Evolutionary conservation across 2,797 vertebrate genomes (phyloP), one percentile per base, ranked within the genome.

Genomic region (Distichodus sexfasciatus): DNA sequence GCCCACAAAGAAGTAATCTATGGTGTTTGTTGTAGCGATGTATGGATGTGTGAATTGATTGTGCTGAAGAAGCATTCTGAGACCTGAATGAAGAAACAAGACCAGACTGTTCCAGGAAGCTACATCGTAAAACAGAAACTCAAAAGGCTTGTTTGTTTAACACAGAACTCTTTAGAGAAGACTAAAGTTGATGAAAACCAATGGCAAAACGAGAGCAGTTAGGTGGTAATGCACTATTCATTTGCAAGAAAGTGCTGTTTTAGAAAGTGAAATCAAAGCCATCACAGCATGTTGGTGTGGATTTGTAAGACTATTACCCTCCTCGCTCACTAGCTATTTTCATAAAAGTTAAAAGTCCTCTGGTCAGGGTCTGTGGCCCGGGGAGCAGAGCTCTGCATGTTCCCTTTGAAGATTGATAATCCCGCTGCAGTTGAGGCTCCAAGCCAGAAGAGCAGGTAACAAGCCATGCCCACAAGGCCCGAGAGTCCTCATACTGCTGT

Each of bases 341-440:
- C 60, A 72, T 75, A 67, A 77, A 78, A 67, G 33, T 74, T 63
- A 63, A 75, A 43, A 47, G 38, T 43, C 77, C 68, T 66, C 60
- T 63, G 50, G 61, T 72, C 71, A 62, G 51, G 19, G 71, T n/a
- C 48, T 17, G 35, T 61, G 53, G 71, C 71, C 61, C 51, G 38
- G 51, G 50, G 62, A 67, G 57, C 28, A 47, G 24, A 31, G 51
- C 44, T 59, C 66, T 66, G 69, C 66, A 36, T 60, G 61, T 50
- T 75, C 46, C 44, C 78, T 80, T 80, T 80, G 78, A 80, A 77
- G 78, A 41, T 17, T 60, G 36, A 66, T 48, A 50, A 69, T 70
- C 66, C 69, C 59, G 63, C 41, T 65, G 69, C 10, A 46, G 38
- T 66, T 43, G 64, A 44, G 61, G 65, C 75, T 76, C 43, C 66